phyloP scores from a whole-genome alignment of 2,888 invertebrate species.

The Athetis lepigone region DNA sequence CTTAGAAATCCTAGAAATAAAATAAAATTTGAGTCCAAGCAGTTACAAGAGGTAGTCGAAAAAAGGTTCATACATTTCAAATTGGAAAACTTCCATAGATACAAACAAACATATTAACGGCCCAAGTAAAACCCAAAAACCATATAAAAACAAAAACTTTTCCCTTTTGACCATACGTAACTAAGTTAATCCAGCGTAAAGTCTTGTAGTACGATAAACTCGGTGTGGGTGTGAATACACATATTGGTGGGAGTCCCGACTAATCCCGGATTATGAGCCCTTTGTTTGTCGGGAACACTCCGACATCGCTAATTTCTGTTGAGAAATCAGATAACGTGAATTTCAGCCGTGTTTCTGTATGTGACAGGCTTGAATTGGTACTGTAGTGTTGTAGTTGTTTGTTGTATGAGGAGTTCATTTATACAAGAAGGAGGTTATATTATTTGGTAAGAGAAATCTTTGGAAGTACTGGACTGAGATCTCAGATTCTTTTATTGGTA shows the following conservation, averaged over 20 bases:
- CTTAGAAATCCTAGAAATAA: too few relatives aligned
- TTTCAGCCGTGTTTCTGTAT: slow-evolving; percentile 1
- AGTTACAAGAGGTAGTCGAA: too few relatives aligned
- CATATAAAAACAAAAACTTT: not conserved
- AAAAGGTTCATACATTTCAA: too few relatives aligned
- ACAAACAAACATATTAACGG: too few relatives aligned
- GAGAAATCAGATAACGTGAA: slow-evolving; percentile 20
- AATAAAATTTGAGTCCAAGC: too few relatives aligned
- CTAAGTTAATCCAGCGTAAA: not conserved
- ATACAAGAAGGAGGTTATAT: too few relatives aligned
- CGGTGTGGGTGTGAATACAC: slow-evolving; percentile 1
- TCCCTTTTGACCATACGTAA: not conserved
- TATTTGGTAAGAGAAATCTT: too few relatives aligned
- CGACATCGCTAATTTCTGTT: slow-evolving; percentile 31
- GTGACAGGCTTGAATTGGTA: slow-evolving; percentile 12
- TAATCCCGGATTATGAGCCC: slow-evolving; percentile 52
- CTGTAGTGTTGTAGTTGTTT: not conserved
- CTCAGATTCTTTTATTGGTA: too few relatives aligned
- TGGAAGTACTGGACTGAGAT: too few relatives aligned
- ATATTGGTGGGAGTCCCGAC: slow-evolving; percentile 17
- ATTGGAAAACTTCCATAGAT: too few relatives aligned
- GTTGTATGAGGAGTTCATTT: too few relatives aligned
- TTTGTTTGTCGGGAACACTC: slow-evolving; percentile 48
- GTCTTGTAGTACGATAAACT: slow-evolving; percentile 1
- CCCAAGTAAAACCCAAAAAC: too few relatives aligned